Base-by-base conservation (phyloP, 2,888 invertebrate species). In the Xylota segnis region DNA sequence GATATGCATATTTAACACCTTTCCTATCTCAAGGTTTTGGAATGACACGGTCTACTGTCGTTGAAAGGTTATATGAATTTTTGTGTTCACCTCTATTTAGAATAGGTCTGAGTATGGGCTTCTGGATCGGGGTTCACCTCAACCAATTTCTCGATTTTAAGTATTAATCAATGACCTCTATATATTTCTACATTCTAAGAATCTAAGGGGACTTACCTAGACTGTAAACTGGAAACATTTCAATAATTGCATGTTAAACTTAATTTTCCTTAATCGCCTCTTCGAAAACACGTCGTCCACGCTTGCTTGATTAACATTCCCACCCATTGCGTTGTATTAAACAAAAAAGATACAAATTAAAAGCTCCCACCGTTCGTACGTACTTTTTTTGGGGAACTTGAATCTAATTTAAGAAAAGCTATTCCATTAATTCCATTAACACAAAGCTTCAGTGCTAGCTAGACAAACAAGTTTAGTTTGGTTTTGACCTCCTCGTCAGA, bases 211-310 rank as follows among this genome's bases (percentile, higher is more conserved):
- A n/a, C 23, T 3, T 23, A 23, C 23, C 1, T 23, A 3, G 23
- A 23, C 23, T 23, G 23, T 23, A 3, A 23, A 23, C 23, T 23
- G 1, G 3, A 2, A 23, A 34, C 9, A 34, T 12, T 9, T 0
- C 9, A 87, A 74, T 4, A 54, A 77, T 6, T 90, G 90, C 0
- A 68, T 90, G 29, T n/a, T 2, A 32, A 29, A 34, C 32, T 10
- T 16, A 18, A 18, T 56, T 56, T 32, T 5, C 10, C 4, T 10
- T 5, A 34, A 34, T 56, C 10, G 23, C n/a, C n/a, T n/a, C n/a
- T n/a, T n/a, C n/a, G 16, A 16, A 34, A 56, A 5, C 7, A 18
- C 0, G 2, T 14, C 14, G 0, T 7, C 14, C 6, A 6, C 14
- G 43, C 6, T 43, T 14, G 0, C 6, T 43, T 43, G 6, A 43